phyloP scores from a whole-genome alignment of 2,888 invertebrate genomes.

The Cantharis nigra region DNA sequence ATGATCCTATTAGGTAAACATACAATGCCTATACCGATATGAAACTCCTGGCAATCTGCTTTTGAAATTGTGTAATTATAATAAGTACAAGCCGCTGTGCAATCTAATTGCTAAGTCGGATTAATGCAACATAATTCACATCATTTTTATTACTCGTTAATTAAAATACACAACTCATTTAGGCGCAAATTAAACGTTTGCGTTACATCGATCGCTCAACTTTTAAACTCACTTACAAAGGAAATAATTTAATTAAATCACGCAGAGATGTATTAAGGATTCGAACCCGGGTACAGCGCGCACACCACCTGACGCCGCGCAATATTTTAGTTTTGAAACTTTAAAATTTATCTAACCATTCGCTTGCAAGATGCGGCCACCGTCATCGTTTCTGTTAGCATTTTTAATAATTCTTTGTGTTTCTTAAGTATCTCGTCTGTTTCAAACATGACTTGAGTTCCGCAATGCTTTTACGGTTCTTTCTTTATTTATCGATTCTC shows the following conservation, averaged over 20 bases:
- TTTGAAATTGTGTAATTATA: slow-evolving; percentile 9
- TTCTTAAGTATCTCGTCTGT: background rate
- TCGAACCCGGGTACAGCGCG: background rate
- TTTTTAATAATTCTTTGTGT: background rate
- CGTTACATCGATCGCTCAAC: background rate
- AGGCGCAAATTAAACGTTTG: background rate
- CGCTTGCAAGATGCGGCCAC: background rate
- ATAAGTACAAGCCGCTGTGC: slow-evolving; percentile 18
- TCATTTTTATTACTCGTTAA: background rate
- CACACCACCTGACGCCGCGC: background rate
- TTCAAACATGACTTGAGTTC: background rate
- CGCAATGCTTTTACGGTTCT: background rate
- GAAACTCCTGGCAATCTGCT: slow-evolving; percentile 11
- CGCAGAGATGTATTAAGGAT: background rate
- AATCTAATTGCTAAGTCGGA: slow-evolving; percentile 17
- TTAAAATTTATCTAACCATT: background rate
- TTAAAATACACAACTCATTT: background rate
- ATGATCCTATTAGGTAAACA: slow-evolving; percentile 21
- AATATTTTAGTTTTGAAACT: background rate
- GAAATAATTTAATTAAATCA: background rate
- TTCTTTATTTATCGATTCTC: background rate
- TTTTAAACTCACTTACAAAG: background rate
- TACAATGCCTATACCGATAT: slow-evolving; percentile 6
- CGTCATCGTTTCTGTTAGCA: background rate
- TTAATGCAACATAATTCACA: background rate